These are phyloP conservation scores for Danio tinwini DNA, from an alignment of 2,797 vertebrate species.

Conservation along the genomic window DNA sequence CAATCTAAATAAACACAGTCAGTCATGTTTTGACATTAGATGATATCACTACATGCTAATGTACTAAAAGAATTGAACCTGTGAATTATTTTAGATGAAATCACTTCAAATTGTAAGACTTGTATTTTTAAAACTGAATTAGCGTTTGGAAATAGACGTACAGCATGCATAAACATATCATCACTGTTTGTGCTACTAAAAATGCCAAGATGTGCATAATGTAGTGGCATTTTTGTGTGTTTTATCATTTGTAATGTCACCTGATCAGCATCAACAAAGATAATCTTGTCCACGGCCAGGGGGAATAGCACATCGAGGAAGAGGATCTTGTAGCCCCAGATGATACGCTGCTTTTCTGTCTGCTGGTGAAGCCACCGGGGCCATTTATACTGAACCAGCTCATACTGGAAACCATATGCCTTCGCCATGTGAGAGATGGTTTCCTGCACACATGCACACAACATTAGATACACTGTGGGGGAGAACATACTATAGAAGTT, in stretches of 20 bases:
- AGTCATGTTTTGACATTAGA: background rate
- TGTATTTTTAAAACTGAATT: background rate
- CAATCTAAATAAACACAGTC: slow-evolving; percentile 79
- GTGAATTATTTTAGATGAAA: background rate
- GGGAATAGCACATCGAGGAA: slow-evolving; percentile 98
- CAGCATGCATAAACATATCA: background rate
- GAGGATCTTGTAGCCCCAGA: slow-evolving; percentile 99
- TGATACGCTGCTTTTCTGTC: slow-evolving; percentile 95
- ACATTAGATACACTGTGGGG: background rate
- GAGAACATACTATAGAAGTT: background rate
- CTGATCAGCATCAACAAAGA: slow-evolving; percentile 98
- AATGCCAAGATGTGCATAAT: background rate
- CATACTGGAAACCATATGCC: slow-evolving; percentile 90
- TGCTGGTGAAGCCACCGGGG: slow-evolving; percentile 95
- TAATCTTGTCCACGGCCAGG: slow-evolving; percentile 94
- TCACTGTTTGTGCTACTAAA: background rate
- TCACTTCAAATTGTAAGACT: background rate
- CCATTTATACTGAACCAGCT: slow-evolving; percentile 96
- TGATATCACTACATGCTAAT: background rate
- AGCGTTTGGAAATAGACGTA: background rate
- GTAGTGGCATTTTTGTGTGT: background rate
- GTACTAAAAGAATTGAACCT: background rate
- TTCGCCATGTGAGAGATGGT: slow-evolving; percentile 92
- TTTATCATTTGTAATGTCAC: slow-evolving; percentile 70
- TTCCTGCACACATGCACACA: slow-evolving; percentile 79